Evolutionary conservation across 2,888 invertebrate genomes (phyloP), one percentile per base, ranked within the genome.

Genomic region (Chaetogeoica ovagalla): DNA sequence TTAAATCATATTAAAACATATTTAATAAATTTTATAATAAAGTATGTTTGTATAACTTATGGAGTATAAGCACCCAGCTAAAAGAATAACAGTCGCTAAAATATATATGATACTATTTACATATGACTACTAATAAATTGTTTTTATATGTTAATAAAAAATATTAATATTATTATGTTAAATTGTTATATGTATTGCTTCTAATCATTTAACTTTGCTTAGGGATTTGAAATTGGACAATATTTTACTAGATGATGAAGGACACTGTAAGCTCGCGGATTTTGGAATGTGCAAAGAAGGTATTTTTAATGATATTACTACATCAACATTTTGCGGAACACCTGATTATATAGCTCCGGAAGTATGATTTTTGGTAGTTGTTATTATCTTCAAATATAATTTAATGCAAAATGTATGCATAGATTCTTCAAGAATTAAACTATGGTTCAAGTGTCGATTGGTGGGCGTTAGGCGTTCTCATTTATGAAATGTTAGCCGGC

Each of bases 401-500:
- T 70, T 21, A 59, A n/a, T 21, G 59, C 21, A 30, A 63, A 13
- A 62, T 23, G n/a, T 23, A 68, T 23, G 17, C 43, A 30, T 15
- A 90, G 91, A 97, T 97, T 86, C 90, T 97, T 81, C 95, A 96
- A 87, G 97, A 97, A 88, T 89, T 95, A 85, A 94, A 97, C 86
- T 95, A 95, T 86, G 94, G 94, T 0, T 92, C 94, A 55, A 93
- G 93, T 82, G 95, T 95, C 82, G 95, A 95, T 88, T 95, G 95
- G 95, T 98, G 98, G 98, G 98, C 98, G 83, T 89, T 98, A 83
- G 98, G 98, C 74, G 98, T 98, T 82, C 90, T 98, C 68, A 94
- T 98, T 94, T 98, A 98, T 88, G 98, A 98, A 90, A 98, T 98
- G 98, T 94, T 98, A 95, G 98, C 97, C 1, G 98, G 98, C 0